phyloP scores from a whole-genome alignment of 2,797 vertebrate species.

The Catharus ustulatus region DNA sequence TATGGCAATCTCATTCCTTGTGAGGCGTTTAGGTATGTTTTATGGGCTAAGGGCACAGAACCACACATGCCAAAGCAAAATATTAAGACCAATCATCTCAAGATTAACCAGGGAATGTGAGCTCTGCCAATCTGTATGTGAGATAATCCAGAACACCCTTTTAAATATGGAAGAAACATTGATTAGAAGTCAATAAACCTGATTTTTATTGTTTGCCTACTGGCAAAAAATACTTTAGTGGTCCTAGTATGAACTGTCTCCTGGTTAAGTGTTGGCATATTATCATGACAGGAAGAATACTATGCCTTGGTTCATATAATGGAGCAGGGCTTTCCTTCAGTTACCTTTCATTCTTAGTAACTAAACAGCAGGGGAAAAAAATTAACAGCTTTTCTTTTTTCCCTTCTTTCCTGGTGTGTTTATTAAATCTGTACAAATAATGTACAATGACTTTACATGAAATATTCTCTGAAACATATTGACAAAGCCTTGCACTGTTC shows the following conservation, averaged over 20 bases:
- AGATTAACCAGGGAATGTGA: background rate
- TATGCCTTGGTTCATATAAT: background rate
- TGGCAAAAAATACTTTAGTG: background rate
- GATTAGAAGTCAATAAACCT: background rate
- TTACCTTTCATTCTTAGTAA: background rate
- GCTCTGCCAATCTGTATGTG: background rate
- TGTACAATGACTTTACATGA: background rate
- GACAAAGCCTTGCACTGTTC: background rate
- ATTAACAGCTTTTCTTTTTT: background rate
- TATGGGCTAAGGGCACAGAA: background rate
- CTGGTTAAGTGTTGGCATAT: background rate
- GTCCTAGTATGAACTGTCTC: background rate
- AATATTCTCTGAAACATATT: constrained; percentile 1
- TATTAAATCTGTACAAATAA: constrained; percentile 1
- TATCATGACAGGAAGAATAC: background rate
- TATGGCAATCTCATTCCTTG: background rate
- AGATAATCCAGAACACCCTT: background rate
- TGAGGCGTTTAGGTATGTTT: background rate
- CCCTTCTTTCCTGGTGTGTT: background rate
- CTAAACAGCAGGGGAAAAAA: background rate
- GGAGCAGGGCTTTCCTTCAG: background rate
- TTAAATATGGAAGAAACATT: background rate
- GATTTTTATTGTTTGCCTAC: background rate
- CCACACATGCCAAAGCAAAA: background rate
- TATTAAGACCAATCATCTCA: background rate